These are phyloP conservation scores for Crocodylus rhombifer DNA, from an alignment of 2,797 vertebrate genomes.

Conservation along the genomic window DNA sequence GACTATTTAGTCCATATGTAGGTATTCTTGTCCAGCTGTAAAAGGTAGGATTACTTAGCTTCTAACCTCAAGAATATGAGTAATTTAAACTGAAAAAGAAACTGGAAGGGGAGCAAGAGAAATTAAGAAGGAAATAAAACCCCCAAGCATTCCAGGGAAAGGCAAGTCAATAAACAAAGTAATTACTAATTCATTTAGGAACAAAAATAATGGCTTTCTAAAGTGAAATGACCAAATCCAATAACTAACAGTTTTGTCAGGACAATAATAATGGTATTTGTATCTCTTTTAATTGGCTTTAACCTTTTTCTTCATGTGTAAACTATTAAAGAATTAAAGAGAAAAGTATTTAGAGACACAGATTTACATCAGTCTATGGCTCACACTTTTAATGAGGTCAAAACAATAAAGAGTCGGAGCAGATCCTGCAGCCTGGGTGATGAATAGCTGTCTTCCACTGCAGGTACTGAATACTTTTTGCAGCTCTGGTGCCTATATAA, in stretches of 20 bases:
- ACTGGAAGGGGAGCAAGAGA: constrained; percentile 23
- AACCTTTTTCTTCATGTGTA: constrained; percentile 78
- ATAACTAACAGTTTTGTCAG: constrained; percentile 74
- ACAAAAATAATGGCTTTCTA: constrained; percentile 63
- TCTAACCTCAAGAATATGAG: constrained; percentile 30
- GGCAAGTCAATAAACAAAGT: constrained; percentile 68
- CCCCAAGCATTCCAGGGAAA: constrained; percentile 42
- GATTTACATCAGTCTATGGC: constrained; percentile 73
- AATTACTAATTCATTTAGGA: constrained; percentile 75
- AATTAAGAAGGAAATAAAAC: background rate
- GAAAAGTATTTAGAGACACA: constrained; percentile 76
- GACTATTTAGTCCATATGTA: constrained; percentile 18
- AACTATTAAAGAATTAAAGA: constrained; percentile 81
- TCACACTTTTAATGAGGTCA: constrained; percentile 82
- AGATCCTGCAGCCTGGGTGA: constrained; percentile 69
- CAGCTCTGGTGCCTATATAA: constrained; percentile 38
- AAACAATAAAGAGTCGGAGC: constrained; percentile 75
- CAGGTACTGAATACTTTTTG: constrained; percentile 20
- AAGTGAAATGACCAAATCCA: constrained; percentile 71
- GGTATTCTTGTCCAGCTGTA: constrained; percentile 41
- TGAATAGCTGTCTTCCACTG: constrained; percentile 57
- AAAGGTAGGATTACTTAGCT: constrained; percentile 28
- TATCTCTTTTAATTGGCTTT: constrained; percentile 80
- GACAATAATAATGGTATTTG: constrained; percentile 76
- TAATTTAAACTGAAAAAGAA: constrained; percentile 42